Evolutionary conservation across 1,140 invertebrate species (phyloP).

Genomic region (Zaprionus tsacasi): DNA sequence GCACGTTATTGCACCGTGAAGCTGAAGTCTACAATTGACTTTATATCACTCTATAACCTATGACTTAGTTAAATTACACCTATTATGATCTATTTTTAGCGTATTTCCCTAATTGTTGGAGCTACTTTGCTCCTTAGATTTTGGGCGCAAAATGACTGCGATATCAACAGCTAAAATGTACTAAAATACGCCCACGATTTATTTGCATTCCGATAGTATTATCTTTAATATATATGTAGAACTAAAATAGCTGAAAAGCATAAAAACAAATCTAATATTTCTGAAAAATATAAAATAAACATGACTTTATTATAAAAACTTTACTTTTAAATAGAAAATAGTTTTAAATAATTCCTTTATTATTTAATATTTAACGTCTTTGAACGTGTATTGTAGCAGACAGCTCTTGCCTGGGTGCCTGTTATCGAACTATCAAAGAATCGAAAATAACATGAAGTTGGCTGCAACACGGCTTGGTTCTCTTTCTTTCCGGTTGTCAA

Average conservation of each 20-base stretch:
- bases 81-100: conserved; percentile 40
- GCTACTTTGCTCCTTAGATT: conserved; percentile 30
- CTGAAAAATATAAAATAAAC: not conserved
- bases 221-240: not conserved
- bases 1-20: conserved; percentile 58
- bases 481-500: conserved; percentile 84
- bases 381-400: not conserved
- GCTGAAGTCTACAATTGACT: conserved; percentile 27
- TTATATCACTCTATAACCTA: conserved; percentile 44
- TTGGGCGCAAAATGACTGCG: conserved; percentile 41
- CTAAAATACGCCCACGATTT: conserved; percentile 16
- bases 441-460: conserved; percentile 40
- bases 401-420: not conserved
- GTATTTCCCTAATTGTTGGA: conserved; percentile 21
- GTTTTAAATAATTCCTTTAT: too few relatives aligned
- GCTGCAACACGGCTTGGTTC: conserved; percentile 14
- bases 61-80: conserved; percentile 43
- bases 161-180: conserved; percentile 10
- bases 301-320: not conserved
- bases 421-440: conserved; percentile 21
- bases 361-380: not conserved
- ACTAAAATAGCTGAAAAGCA: not conserved
- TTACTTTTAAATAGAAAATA: too few relatives aligned
- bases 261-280: not conserved
- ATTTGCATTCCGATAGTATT: not conserved